Percentiles rank a stretch among this genome's conserved stretches.
phyloP scores from a whole-genome alignment of 2,888 invertebrate species.

The Hydroisotoma schaefferi region DNA sequence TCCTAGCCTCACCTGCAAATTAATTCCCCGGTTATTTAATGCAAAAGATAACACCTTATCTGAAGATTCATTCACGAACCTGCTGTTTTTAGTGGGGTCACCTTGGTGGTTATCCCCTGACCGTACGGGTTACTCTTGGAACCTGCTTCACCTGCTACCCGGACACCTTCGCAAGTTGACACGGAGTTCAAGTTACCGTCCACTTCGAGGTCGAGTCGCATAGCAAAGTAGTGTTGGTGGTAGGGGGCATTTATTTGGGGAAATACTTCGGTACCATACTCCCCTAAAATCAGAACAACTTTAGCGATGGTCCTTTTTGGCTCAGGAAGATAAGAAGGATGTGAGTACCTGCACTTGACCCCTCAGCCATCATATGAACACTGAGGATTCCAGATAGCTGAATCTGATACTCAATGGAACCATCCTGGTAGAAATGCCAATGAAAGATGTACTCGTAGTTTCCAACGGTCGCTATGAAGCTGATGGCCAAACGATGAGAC shows the following conservation, averaged over 20 bases:
- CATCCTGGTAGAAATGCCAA: slow-evolving; percentile 36
- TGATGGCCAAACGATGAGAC: slow-evolving; percentile 17
- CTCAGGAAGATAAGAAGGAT: no score
- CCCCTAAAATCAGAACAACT: no score
- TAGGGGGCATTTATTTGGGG: slow-evolving; percentile 31
- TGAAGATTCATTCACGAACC: no score
- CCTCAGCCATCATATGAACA: slow-evolving; percentile 13
- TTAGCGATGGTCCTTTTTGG: no score
- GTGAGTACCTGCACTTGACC: slow-evolving; percentile 3
- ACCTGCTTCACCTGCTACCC: slow-evolving; percentile 10
- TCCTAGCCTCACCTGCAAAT: slow-evolving; percentile 14
- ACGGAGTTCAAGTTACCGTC: slow-evolving; percentile 33
- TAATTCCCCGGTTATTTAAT: neutral
- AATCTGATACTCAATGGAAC: slow-evolving; percentile 20
- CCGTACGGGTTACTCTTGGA: slow-evolving; percentile 27
- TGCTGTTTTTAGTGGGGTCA: slow-evolving; percentile 9
- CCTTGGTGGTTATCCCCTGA: slow-evolving; percentile 22
- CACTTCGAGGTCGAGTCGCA: slow-evolving; percentile 39
- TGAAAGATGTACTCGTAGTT: slow-evolving; percentile 36
- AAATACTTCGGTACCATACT: no score
- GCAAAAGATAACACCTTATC: neutral
- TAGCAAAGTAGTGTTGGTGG: slow-evolving; percentile 44
- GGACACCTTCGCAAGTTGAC: slow-evolving; percentile 20
- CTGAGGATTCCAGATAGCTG: slow-evolving; percentile 27
- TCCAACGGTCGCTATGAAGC: slow-evolving; percentile 23